These are phyloP conservation scores for Ferdinandea cuprea DNA, from an alignment of 2,888 invertebrate genomes.

Conservation along the genomic window DNA sequence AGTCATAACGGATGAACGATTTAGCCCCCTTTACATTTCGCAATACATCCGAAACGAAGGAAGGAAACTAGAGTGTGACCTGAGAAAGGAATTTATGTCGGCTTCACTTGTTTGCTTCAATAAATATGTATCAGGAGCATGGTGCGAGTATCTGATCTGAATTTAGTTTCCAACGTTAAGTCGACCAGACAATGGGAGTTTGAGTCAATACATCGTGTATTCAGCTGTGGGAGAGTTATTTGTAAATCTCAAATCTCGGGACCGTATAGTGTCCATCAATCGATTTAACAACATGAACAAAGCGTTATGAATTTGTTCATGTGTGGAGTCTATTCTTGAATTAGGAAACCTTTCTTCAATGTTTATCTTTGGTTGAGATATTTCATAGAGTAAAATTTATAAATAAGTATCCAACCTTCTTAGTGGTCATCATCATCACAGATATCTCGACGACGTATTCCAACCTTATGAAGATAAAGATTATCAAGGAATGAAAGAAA, in stretches of 20 bases:
- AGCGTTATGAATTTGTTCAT: background rate
- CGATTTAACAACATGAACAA: background rate
- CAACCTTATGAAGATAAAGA: no score
- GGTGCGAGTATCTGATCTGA: no score
- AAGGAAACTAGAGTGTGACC: constrained; percentile 45
- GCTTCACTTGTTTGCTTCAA: constrained; percentile 47
- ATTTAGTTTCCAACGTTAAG: constrained; percentile 29
- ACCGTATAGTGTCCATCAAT: background rate
- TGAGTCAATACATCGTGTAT: background rate
- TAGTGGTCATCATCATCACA: no score
- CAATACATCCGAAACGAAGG: constrained; percentile 8
- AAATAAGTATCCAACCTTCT: no score
- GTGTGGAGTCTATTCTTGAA: background rate
- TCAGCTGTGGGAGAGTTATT: background rate
- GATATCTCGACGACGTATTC: no score
- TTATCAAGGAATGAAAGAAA: no score
- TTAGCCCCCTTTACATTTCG: constrained; percentile 17
- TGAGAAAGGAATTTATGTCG: constrained; percentile 53
- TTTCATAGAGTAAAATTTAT: no score
- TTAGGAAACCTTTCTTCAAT: no score
- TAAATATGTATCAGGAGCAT: constrained; percentile 61
- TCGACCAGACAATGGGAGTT: background rate
- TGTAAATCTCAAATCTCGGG: constrained; percentile 1
- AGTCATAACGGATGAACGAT: constrained; percentile 57
- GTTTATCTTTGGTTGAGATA: no score